Conservation (phyloP, 1,140 invertebrate genomes). For the Ceratina australensis region DNA sequence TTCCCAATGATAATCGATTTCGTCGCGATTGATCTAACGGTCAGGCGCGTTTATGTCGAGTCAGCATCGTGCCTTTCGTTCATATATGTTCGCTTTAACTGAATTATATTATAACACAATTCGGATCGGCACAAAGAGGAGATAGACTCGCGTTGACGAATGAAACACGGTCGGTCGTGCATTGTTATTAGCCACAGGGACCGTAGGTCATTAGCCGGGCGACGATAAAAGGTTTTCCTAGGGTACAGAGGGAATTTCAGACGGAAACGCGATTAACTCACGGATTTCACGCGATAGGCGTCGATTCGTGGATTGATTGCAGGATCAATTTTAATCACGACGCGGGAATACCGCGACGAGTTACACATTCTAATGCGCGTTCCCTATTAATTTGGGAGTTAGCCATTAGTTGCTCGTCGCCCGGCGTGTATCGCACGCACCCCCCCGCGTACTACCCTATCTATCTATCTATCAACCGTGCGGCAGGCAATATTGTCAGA, state of each 20-base stretch:
- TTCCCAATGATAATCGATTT: too few species aligned
- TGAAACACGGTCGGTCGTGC: background rate
- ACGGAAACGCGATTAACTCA: conserved; percentile 35
- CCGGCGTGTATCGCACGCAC: background rate
- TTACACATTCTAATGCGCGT: conserved; percentile 43
- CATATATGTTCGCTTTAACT: too few species aligned
- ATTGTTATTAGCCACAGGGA: background rate
- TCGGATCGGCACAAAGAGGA: background rate
- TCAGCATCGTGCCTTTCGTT: too few species aligned
- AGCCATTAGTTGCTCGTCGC: conserved; percentile 14
- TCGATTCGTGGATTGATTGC: conserved; percentile 40
- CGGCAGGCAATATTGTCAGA: conserved; percentile 38
- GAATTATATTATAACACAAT: too few species aligned
- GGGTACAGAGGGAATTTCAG: background rate
- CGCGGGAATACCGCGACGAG: background rate
- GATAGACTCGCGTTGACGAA: background rate
- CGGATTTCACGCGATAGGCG: conserved; percentile 18
- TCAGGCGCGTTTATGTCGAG: background rate
- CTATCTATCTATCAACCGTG: conserved; percentile 24
- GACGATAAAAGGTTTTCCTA: conserved; percentile 18
- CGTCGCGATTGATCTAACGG: background rate
- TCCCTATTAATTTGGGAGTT: conserved; percentile 48
- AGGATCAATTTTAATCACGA: conserved; percentile 51
- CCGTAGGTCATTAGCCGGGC: conserved; percentile 12
- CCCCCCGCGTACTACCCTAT: background rate